These are phyloP conservation scores for Tetragnatha versicolor DNA, from an alignment of 1,140 invertebrate genomes.

Conservation along the genomic window DNA sequence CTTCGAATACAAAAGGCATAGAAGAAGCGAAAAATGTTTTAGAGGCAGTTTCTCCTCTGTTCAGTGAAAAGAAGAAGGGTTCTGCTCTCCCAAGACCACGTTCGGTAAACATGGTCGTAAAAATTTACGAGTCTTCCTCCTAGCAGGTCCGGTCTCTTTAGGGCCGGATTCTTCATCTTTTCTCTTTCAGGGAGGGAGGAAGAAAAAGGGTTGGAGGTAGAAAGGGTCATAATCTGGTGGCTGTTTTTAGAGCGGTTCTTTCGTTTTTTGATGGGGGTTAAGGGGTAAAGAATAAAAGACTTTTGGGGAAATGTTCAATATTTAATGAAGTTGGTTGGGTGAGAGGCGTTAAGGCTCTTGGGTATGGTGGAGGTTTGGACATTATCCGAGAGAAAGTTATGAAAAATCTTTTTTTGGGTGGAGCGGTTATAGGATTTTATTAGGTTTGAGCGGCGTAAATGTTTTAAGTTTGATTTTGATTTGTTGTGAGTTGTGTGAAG, in stretches of 20 bases:
- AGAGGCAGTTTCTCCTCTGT: slow-evolving; percentile 5
- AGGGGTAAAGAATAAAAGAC: neutral
- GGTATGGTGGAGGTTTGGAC: no score
- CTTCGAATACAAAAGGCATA: neutral
- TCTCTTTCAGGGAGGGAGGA: neutral
- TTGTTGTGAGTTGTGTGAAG: no score
- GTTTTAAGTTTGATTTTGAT: no score
- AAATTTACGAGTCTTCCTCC: slow-evolving; percentile 17
- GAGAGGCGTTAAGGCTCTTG: no score
- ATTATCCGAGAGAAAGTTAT: no score
- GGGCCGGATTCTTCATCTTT: slow-evolving; percentile 11
- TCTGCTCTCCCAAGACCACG: neutral
- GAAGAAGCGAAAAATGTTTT: neutral
- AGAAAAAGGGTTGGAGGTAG: neutral
- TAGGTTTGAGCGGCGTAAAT: no score
- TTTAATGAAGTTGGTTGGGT: no score
- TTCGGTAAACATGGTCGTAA: slow-evolving; percentile 28
- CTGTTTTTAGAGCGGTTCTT: neutral
- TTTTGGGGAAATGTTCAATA: no score
- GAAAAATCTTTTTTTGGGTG: no score
- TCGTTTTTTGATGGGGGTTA: neutral
- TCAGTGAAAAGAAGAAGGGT: neutral
- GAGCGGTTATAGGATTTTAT: no score
- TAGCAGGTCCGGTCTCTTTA: neutral
- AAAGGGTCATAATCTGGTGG: slow-evolving; percentile 3